Evolutionary conservation across 2,113 vertebrate species (phyloP), one percentile per base, ranked within the genome.

Genomic region (Nothobranchius kuhntae): DNA sequence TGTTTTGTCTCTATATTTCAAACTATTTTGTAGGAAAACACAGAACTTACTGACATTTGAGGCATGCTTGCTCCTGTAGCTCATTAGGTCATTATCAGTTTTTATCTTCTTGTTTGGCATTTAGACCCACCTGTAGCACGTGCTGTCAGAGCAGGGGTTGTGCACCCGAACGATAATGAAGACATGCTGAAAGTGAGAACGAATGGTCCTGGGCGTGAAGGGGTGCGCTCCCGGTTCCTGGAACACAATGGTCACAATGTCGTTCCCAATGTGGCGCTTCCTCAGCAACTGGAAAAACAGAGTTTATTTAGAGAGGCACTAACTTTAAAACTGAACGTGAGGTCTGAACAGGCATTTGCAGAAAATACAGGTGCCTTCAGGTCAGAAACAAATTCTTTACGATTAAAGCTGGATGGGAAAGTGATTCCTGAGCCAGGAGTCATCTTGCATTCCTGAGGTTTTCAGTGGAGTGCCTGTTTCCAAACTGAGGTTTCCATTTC

Each of bases 201-300:
- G 95, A 74, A 98, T 94, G 73, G 95, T 94, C 90, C 96, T 98
- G 13, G 96, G 96, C 54, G 95, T 97, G 92, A 98, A 98, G 0
- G 96, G 95, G 61, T 95, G 94, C 62, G 96, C 93, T 61, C 96
- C 96, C 2, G 96, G 95, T 87, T 98, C 96, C 90, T 98, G 96
- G 91, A 98, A 97, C 91, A 98, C 96, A 76, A 98, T 96, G 47
- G 96, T 98, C 82, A 98, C 96, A 4, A 98, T 98, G 89, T 98
- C 96, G 69, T 98, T 98, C 48, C 96, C 96, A 77, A 98, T 97
- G 82, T 98, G 96, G 13, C 96, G 92, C 84, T 98, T 98, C 84
- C 96, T 93, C 63, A 98, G 91, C 85, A 98, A 88, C 96, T 98
- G 65, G 61, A 54, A 73, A 40, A 73, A 50, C 4, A 55, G 58